These are phyloP conservation scores for Hirtodrosophila confusa DNA, from an alignment of 2,888 invertebrate genomes.

Conservation along the genomic window DNA sequence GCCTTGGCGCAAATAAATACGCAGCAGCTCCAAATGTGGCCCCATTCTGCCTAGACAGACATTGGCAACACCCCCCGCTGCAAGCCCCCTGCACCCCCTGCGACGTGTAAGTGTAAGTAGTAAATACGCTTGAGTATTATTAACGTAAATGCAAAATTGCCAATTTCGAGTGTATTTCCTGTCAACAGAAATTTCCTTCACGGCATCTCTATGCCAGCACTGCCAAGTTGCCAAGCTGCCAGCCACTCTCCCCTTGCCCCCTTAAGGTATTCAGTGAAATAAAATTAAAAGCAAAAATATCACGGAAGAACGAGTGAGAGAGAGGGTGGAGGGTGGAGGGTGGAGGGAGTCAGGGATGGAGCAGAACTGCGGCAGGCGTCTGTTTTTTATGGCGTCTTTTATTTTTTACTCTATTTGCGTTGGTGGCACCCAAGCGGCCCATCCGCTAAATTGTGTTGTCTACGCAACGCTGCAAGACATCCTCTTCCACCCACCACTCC, in stretches of 20 bases:
- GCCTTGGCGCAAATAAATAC: conserved; percentile 41
- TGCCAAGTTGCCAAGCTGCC: too few species aligned
- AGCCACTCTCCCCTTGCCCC: background rate
- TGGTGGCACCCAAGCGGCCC: conserved; percentile 67
- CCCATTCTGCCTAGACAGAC: conserved; percentile 61
- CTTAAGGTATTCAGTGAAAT: conserved; percentile 56
- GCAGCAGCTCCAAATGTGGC: conserved; percentile 48
- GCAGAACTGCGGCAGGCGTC: conserved; percentile 25
- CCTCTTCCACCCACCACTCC: background rate
- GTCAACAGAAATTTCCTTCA: conserved; percentile 82
- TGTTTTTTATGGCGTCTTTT: conserved; percentile 45
- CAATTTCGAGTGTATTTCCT: conserved; percentile 85
- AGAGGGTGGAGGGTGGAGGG: background rate
- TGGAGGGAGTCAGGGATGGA: conserved; percentile 6
- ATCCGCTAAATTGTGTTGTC: conserved; percentile 57
- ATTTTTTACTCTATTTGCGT: conserved; percentile 22
- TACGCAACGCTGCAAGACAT: conserved; percentile 51
- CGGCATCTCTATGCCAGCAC: conserved; percentile 19
- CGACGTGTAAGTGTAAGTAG: conserved; percentile 67
- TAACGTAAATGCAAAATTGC: conserved; percentile 84
- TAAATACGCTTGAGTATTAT: conserved; percentile 84
- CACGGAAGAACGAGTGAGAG: background rate
- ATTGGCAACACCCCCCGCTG: conserved; percentile 39
- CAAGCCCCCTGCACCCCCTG: background rate
- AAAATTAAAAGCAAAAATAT: conserved; percentile 72